Evolutionary conservation across 2,797 vertebrate species (phyloP).

Genomic region (Octomys mimax): DNA sequence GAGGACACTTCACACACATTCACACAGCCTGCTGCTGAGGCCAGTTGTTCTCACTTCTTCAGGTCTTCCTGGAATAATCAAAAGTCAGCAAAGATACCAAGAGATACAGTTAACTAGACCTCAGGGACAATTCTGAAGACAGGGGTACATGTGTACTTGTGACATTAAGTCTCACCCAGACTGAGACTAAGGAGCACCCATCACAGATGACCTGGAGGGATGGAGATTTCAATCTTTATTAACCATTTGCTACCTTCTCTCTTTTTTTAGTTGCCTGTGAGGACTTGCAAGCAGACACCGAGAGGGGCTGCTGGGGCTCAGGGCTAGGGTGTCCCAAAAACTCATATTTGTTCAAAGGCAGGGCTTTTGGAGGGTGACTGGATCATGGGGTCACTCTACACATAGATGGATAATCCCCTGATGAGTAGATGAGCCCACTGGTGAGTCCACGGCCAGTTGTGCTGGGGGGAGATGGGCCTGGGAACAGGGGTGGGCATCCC

Average conservation of each 20-base stretch:
- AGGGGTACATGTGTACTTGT: background rate
- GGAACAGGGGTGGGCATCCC: background rate
- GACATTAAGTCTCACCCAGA: background rate
- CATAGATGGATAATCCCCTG: background rate
- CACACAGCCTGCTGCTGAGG: background rate
- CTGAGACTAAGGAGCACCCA: background rate
- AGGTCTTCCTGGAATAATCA: background rate
- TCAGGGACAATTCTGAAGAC: background rate
- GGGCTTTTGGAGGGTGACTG: background rate
- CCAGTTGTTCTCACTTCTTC: background rate
- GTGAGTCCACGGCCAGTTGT: background rate
- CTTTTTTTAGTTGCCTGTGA: too few relatives aligned
- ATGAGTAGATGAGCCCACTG: background rate
- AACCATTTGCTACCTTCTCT: background rate
- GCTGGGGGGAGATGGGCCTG: background rate
- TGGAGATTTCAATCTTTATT: background rate
- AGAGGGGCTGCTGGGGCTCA: background rate
- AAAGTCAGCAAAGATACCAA: background rate
- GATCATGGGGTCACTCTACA: background rate
- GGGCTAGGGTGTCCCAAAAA: background rate
- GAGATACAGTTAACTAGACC: background rate
- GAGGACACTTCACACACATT: background rate
- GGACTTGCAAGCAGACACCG: background rate
- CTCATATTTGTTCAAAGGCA: background rate
- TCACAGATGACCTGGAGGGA: too few relatives aligned